Percentiles rank a stretch among this genome's conserved stretches.
phyloP scores from a whole-genome alignment of 2,797 vertebrate genomes.

The Rhadinocentrus ornatus region DNA sequence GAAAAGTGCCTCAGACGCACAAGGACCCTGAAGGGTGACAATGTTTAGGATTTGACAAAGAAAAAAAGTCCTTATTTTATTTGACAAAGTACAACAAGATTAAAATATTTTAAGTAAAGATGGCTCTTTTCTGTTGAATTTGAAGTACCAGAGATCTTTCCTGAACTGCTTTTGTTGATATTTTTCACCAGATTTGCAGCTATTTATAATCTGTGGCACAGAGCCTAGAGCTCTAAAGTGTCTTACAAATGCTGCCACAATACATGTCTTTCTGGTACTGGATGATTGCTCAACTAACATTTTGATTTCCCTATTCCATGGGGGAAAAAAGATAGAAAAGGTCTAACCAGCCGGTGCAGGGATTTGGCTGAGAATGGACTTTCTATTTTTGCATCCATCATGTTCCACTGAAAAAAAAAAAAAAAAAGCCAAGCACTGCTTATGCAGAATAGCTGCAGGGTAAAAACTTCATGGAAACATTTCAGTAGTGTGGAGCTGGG shows the following conservation, averaged over 20 bases:
- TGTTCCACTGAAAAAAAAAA: background rate
- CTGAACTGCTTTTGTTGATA: slow-evolving; percentile 31
- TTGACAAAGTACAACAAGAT: background rate
- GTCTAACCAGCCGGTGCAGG: background rate
- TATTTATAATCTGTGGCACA: slow-evolving; percentile 70
- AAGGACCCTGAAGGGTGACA: background rate
- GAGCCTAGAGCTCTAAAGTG: slow-evolving; percentile 46
- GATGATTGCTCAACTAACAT: slow-evolving; percentile 31
- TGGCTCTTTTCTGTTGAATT: background rate
- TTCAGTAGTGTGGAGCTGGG: slow-evolving; percentile 5
- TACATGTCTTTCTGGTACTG: slow-evolving; percentile 29
- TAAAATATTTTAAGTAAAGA: background rate
- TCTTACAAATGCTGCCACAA: slow-evolving; percentile 51
- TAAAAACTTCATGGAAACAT: slow-evolving; percentile 10
- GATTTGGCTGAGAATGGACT: slow-evolving; percentile 22
- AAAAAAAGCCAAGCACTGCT: slow-evolving; percentile 15
- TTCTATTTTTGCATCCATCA: background rate
- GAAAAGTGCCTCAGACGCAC: slow-evolving; percentile 11
- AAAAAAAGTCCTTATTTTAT: no score
- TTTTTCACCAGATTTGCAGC: slow-evolving; percentile 53
- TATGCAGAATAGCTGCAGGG: slow-evolving; percentile 33
- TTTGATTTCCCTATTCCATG: slow-evolving; percentile 16
- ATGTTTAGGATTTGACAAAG: background rate
- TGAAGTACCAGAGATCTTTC: slow-evolving; percentile 27
- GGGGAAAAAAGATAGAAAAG: slow-evolving; percentile 1